A percentile compares a stretch with the other conserved stretches of the same genome.
These are phyloP conservation scores for Antitype chi DNA, from an alignment of 2,888 invertebrate genomes.

Conservation along the genomic window DNA sequence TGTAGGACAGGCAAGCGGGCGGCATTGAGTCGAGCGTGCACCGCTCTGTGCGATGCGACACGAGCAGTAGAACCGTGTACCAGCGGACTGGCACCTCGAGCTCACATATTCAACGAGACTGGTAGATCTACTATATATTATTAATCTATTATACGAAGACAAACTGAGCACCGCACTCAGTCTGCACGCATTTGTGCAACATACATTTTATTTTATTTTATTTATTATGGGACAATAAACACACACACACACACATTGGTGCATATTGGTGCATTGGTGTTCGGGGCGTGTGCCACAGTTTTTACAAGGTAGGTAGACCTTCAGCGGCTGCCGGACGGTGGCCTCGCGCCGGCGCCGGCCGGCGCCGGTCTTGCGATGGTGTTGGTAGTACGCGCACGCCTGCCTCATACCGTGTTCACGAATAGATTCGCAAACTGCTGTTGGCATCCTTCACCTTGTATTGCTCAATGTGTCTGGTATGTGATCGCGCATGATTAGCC, in stretches of 20 bases:
- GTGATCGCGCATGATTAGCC: constrained; percentile 29
- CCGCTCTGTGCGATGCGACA: not conserved
- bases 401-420: not conserved
- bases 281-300: not conserved
- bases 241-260: too few relatives aligned
- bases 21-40: constrained; percentile 42
- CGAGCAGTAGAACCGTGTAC: not conserved
- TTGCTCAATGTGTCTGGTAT: constrained; percentile 31
- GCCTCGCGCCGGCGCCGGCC: not conserved
- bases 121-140: not conserved
- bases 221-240: too few relatives aligned
- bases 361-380: constrained; percentile 15
- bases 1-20: constrained; percentile 51
- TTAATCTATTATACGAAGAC: too few relatives aligned
- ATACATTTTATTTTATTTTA: too few relatives aligned
- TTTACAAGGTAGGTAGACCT: not conserved
- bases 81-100: not conserved
- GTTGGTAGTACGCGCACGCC: constrained; percentile 8
- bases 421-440: constrained; percentile 25
- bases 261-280: too few relatives aligned
- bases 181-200: not conserved
- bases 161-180: not conserved
- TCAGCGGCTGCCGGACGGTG: not conserved
- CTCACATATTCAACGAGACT: not conserved
- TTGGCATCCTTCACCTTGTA: constrained; percentile 14